Percentiles rank a stretch among this genome's conserved stretches.
These are phyloP conservation scores for Dicerorhinus sumatrensis DNA, from an alignment of 2,113 vertebrate species.

Conservation along the genomic window DNA sequence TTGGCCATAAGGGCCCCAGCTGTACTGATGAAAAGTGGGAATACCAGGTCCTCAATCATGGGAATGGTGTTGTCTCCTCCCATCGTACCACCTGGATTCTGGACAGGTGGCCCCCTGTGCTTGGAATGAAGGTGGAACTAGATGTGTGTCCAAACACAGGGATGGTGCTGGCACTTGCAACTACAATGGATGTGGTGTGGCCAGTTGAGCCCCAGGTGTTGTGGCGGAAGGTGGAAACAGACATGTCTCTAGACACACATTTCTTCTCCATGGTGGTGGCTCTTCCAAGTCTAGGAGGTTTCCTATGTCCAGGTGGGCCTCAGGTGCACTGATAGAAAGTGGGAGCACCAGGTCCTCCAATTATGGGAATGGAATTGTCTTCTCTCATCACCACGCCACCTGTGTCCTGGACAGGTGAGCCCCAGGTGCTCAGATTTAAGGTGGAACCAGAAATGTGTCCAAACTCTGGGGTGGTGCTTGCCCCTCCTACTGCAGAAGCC, in stretches of 20 bases:
- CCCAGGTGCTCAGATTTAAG: background rate
- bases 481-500: slow-evolving; percentile 22
- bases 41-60: background rate
- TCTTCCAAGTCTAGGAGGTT: background rate
- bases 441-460: slow-evolving; percentile 68
- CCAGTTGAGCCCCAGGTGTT: background rate
- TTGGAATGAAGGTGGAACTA: background rate
- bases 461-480: slow-evolving; percentile 85
- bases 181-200: rapidly evolving
- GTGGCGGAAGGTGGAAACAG: background rate
- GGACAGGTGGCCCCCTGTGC: no score
- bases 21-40: background rate
- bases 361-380: rapidly evolving
- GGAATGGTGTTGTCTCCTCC: no score
- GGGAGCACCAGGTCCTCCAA: rapidly evolving
- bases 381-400: rapidly evolving
- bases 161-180: background rate
- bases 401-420: rapidly evolving
- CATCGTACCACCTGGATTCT: background rate
- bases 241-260: no score
- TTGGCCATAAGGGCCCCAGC: no score
- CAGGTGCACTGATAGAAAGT: rapidly evolving
- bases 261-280: no score
- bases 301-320: no score
- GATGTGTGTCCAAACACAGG: background rate